These are phyloP conservation scores for Megathymus violae DNA, from an alignment of 1,140 invertebrate genomes.

Conservation along the genomic window DNA sequence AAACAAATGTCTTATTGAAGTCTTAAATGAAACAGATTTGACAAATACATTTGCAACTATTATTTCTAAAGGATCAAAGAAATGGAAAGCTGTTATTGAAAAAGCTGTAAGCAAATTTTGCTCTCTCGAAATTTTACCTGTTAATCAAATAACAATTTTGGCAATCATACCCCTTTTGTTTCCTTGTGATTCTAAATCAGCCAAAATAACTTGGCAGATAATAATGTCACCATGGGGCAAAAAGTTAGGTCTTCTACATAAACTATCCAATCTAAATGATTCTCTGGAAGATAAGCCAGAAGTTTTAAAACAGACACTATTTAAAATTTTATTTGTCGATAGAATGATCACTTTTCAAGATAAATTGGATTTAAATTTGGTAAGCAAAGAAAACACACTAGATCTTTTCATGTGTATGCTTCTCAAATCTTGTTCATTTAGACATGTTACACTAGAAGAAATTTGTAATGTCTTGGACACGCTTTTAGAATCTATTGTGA, in stretches of 20 bases:
- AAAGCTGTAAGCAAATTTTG: slow-evolving; percentile 75
- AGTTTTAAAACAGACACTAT: slow-evolving; percentile 63
- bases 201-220: slow-evolving; percentile 79
- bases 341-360: slow-evolving; percentile 53
- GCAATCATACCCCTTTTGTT: slow-evolving; percentile 85
- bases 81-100: slow-evolving; percentile 70
- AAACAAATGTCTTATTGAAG: slow-evolving; percentile 64
- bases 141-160: slow-evolving; percentile 74
- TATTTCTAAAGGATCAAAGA: slow-evolving; percentile 51
- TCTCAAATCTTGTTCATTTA: slow-evolving; percentile 63
- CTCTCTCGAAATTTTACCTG: slow-evolving; percentile 59
- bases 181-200: slow-evolving; percentile 79
- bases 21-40: slow-evolving; percentile 67
- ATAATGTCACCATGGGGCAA: slow-evolving; percentile 79
- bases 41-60: slow-evolving; percentile 61
- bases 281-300: slow-evolving; percentile 60
- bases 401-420: slow-evolving; percentile 65
- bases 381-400: slow-evolving; percentile 61
- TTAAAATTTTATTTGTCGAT: slow-evolving; percentile 61
- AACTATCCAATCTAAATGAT: slow-evolving; percentile 55
- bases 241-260: slow-evolving; percentile 68
- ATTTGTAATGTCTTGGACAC: slow-evolving; percentile 52
- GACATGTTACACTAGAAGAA: slow-evolving; percentile 54
- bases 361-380: slow-evolving; percentile 55
- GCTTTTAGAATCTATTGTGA: slow-evolving; percentile 65